phyloP scores from a whole-genome alignment of 2,888 invertebrate species.

The Lasioglossum villosulum region DNA sequence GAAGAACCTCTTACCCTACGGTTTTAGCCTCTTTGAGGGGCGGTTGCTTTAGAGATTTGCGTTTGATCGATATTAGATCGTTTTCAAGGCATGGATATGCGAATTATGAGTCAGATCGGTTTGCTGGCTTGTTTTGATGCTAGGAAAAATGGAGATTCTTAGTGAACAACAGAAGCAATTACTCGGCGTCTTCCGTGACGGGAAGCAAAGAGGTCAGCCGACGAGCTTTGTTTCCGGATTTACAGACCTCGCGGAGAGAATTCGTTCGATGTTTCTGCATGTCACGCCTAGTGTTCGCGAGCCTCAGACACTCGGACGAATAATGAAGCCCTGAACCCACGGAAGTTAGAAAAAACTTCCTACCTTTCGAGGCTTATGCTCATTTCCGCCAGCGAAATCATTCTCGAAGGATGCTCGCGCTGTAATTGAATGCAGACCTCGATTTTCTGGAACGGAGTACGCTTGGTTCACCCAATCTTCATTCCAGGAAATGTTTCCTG shows the following conservation, averaged over 20 bases:
- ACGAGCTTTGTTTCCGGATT: constrained; percentile 53
- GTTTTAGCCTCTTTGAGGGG: not conserved
- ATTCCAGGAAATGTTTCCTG: not conserved
- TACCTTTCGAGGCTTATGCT: not conserved
- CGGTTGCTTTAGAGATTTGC: not conserved
- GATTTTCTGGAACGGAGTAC: not conserved
- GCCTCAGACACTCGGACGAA: constrained; percentile 20
- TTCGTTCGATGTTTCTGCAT: constrained; percentile 57
- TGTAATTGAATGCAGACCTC: not conserved
- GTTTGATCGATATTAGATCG: not conserved
- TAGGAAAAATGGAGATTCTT: constrained; percentile 2
- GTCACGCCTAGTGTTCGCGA: constrained; percentile 40
- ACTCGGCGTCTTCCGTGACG: constrained; percentile 57
- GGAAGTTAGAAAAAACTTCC: not conserved
- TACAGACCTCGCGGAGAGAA: constrained; percentile 43
- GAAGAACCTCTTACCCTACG: not conserved
- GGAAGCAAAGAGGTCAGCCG: constrained; percentile 51
- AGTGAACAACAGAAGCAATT: constrained; percentile 55
- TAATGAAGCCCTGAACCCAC: constrained; percentile 35
- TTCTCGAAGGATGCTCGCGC: not conserved
- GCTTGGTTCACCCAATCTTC: not conserved
- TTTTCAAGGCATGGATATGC: not conserved
- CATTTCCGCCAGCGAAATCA: not conserved
- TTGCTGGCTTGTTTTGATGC: not conserved
- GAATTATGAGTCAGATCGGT: not conserved